Conservation (phyloP, 2,888 invertebrate genomes). For the Eugnorisma glareosa region DNA sequence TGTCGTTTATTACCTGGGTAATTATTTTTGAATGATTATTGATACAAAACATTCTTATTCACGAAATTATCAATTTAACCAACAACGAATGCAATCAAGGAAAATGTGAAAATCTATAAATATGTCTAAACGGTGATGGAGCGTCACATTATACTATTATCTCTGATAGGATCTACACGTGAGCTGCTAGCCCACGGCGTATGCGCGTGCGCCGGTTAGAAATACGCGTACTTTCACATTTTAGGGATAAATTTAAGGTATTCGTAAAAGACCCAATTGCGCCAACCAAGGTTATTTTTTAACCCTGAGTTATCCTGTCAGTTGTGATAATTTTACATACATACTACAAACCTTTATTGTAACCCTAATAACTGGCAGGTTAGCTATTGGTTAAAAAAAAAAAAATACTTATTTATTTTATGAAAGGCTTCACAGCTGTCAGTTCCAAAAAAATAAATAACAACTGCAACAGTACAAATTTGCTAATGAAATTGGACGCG, state of each 20-base stretch:
- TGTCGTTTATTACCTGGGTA: neutral
- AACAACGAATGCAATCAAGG: neutral
- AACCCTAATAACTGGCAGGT: neutral
- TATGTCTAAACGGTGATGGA: conserved; percentile 72
- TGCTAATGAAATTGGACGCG: neutral
- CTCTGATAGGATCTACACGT: conserved; percentile 77
- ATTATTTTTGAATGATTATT: neutral
- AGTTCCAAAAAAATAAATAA: too few relatives aligned
- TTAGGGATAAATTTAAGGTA: conserved; percentile 23
- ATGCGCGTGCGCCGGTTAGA: conserved; percentile 44
- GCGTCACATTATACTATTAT: conserved; percentile 81
- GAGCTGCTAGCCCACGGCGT: conserved; percentile 71
- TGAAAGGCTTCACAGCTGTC: too few relatives aligned
- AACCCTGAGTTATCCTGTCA: neutral
- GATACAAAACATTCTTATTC: neutral
- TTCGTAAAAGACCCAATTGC: neutral
- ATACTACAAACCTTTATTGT: neutral
- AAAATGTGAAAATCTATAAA: conserved; percentile 70
- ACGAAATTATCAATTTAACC: neutral
- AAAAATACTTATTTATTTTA: too few relatives aligned
- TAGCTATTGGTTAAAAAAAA: neutral
- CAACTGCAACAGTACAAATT: too few relatives aligned
- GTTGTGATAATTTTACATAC: neutral
- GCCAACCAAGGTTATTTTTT: neutral
- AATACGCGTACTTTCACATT: conserved; percentile 66